Conservation (phyloP, 2,113 vertebrate genomes). For the Balaenoptera acutorostrata region DNA sequence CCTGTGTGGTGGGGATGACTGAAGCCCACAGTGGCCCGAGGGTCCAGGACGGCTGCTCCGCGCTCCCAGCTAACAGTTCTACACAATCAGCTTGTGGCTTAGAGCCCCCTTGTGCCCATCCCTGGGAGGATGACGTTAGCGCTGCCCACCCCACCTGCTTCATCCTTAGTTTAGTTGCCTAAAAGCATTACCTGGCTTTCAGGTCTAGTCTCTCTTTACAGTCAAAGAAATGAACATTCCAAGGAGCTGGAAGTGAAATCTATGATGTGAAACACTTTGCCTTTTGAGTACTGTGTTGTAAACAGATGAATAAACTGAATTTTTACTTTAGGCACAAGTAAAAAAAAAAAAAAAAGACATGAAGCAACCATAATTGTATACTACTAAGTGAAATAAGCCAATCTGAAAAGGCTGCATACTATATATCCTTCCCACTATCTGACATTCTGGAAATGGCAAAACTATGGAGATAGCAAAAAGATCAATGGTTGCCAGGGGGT, state of each 20-base stretch:
- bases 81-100: slow-evolving; percentile 57
- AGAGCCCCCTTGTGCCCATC: not conserved
- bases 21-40: slow-evolving; percentile 34
- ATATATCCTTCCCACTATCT: too few species aligned
- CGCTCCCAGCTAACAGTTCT: slow-evolving; percentile 56
- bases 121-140: not conserved
- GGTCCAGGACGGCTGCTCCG: not conserved
- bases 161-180: not conserved
- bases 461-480: not conserved
- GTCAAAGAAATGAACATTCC: slow-evolving; percentile 72
- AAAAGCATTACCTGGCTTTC: slow-evolving; percentile 56
- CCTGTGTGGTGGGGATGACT: slow-evolving; percentile 92
- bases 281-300: slow-evolving; percentile 67
- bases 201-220: not conserved
- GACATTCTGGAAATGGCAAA: not conserved
- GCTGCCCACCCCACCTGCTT: not conserved
- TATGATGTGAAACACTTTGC: slow-evolving; percentile 66
- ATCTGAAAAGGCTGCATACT: not conserved
- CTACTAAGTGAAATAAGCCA: not conserved
- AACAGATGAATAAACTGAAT: slow-evolving; percentile 76
- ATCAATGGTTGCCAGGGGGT: too few species aligned
- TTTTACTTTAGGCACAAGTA: slow-evolving; percentile 70
- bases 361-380: not conserved
- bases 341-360: not conserved
- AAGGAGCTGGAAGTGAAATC: not conserved